Base-by-base conservation (phyloP, 1,140 invertebrate genomes). In the Meloidogyne hapla region DNA sequence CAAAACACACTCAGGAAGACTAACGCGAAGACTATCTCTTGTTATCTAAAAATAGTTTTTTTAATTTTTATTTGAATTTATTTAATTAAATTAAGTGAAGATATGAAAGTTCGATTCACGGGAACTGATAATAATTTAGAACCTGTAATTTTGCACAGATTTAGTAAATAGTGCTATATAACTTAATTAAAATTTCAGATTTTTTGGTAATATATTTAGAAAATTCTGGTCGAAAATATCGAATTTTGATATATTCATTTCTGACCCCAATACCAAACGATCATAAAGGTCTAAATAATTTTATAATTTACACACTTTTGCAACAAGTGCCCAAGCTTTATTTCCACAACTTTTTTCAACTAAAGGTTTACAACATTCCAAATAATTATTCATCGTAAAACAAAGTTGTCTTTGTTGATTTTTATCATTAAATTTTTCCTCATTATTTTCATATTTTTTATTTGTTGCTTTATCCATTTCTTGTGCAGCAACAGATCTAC, bases 311-410 rank as follows among this genome's bases (percentile, higher is more conserved):
- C 45, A 23, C 40, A 71, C 69, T 62, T 71, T 71, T 8, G 45
- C 69, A 42, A 71, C 69, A 8, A 71, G 13, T 42, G 10, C 12
- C 69, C 69, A 71, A 25, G 69, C 69, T 38, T 69, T 28, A 25
- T 12, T 2, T 5, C 40, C 45, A 62, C 69, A 71, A 70, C 26
- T 76, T 33, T 15, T 48, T 23, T 64, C 42, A 42, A 77, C 76
- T 48, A 74, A 74, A 8, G 76, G 76, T 23, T 38, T 28, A 38
- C 76, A 77, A 74, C 76, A 77, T 40, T 63, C 28, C 33, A 77
- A 69, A 67, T 77, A 77, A 26, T 68, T 73, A 61, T 77, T 65
- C 76, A 77, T 77, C 45, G 62, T 62, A 40, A 8, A n/a, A 62
- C 76, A 77, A 28, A 77, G 70, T 64, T 28, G 33, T 1, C n/a